Conservation (phyloP, 2,113 vertebrate genomes). For the Chiloscyllium plagiosum region DNA sequence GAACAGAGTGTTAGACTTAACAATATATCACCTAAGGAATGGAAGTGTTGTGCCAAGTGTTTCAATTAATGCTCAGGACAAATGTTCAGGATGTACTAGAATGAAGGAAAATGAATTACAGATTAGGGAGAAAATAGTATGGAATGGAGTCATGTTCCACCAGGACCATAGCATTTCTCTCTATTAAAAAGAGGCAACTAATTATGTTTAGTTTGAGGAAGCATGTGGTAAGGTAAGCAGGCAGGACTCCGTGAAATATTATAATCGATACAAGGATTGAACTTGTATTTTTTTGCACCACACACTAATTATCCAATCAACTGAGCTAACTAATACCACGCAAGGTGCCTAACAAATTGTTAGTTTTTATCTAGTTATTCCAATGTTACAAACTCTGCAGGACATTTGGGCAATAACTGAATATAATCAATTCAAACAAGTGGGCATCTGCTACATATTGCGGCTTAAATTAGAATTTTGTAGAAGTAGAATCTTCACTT, state of each 20-base stretch:
- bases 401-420: neutral
- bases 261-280: too few species aligned
- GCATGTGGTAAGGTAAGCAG: too few species aligned
- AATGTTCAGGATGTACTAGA: neutral
- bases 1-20: neutral
- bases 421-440: neutral
- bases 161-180: too few species aligned
- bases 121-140: neutral
- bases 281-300: too few species aligned
- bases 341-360: neutral
- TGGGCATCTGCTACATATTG: neutral
- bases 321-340: too few species aligned
- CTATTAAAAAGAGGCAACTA: too few species aligned
- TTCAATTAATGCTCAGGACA: neutral
- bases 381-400: neutral
- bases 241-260: too few species aligned
- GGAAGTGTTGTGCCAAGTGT: neutral
- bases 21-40: neutral
- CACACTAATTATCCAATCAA: too few species aligned
- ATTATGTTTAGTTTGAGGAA: too few species aligned
- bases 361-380: neutral
- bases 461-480: too few species aligned
- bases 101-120: neutral
- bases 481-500: neutral
- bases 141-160: too few species aligned